These are phyloP conservation scores for Gallinago paraguaiae DNA, from an alignment of 2,113 vertebrate species.

Conservation along the genomic window DNA sequence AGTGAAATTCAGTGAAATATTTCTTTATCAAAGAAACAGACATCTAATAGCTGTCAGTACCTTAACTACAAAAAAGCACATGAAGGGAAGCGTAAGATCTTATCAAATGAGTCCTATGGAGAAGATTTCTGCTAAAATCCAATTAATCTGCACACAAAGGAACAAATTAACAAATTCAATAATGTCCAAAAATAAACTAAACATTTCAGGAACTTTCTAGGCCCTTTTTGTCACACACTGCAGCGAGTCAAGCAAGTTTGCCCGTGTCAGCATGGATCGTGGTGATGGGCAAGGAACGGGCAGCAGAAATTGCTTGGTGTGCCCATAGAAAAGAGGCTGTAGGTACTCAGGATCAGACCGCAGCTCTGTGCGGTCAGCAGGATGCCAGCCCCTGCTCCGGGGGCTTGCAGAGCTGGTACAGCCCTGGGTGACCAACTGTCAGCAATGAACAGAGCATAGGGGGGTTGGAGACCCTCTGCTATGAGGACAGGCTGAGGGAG, in stretches of 20 bases:
- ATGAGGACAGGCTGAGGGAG: too few relatives aligned
- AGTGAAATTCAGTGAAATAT: not conserved
- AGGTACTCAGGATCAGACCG: not conserved
- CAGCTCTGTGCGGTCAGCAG: not conserved
- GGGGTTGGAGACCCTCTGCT: too few relatives aligned
- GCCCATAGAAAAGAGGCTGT: rapidly evolving
- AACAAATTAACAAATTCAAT: not conserved
- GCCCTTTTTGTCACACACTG: not conserved
- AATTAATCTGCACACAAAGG: not conserved
- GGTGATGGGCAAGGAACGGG: not conserved
- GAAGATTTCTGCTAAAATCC: not conserved
- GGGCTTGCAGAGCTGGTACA: not conserved
- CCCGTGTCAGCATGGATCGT: not conserved
- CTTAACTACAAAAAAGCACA: not conserved
- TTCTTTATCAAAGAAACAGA: not conserved
- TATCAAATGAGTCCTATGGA: not conserved
- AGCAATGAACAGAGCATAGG: not conserved
- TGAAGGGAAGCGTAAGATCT: not conserved
- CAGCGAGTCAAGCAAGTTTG: not conserved
- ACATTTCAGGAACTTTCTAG: not conserved
- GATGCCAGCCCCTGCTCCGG: not conserved
- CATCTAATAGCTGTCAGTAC: not conserved
- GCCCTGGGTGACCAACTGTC: not conserved
- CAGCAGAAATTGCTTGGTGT: not conserved
- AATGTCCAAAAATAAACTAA: not conserved